Conservation (phyloP, 2,888 invertebrate species). For the Embidobia sp. region DNA sequence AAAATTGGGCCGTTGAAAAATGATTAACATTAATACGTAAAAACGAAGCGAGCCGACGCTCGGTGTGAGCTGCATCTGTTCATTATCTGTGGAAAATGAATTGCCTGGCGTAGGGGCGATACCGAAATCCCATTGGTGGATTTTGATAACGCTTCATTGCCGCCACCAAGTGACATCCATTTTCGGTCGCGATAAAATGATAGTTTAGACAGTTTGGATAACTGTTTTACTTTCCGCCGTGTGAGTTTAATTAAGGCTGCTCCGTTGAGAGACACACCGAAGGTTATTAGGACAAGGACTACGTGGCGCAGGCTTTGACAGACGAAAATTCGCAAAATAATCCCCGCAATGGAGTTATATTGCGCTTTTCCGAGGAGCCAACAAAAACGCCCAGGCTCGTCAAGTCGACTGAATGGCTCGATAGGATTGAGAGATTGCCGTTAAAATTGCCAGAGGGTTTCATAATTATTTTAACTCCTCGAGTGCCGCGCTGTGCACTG, state of each 20-base stretch:
- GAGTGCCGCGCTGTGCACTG: neutral
- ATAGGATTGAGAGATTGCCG: slow-evolving; percentile 39
- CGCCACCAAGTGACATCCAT: slow-evolving; percentile 24
- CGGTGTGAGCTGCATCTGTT: slow-evolving; percentile 12
- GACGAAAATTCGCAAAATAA: slow-evolving; percentile 53
- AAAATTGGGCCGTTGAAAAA: slow-evolving; percentile 12
- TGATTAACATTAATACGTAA: neutral
- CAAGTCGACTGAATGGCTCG: slow-evolving; percentile 36
- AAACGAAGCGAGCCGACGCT: too few relatives aligned
- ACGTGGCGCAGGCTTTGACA: slow-evolving; percentile 21
- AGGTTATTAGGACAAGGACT: slow-evolving; percentile 56
- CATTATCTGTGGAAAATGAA: slow-evolving; percentile 28
- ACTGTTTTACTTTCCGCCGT: slow-evolving; percentile 41
- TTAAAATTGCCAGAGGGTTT: slow-evolving; percentile 8
- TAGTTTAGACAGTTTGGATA: slow-evolving; percentile 47
- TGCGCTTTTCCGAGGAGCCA: slow-evolving; percentile 1
- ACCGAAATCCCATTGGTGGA: slow-evolving; percentile 20
- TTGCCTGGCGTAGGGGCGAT: neutral
- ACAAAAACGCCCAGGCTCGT: slow-evolving; percentile 18
- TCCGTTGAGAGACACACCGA: slow-evolving; percentile 32
- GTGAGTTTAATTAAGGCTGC: slow-evolving; percentile 46
- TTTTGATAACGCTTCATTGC: slow-evolving; percentile 38
- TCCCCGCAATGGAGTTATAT: slow-evolving; percentile 22
- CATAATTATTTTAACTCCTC: slow-evolving; percentile 7
- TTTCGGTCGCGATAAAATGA: slow-evolving; percentile 38